A percentile compares a stretch with the other conserved stretches of the same genome.
Conservation (phyloP, 2,888 invertebrate species). For the Drosophila mercatorum region DNA sequence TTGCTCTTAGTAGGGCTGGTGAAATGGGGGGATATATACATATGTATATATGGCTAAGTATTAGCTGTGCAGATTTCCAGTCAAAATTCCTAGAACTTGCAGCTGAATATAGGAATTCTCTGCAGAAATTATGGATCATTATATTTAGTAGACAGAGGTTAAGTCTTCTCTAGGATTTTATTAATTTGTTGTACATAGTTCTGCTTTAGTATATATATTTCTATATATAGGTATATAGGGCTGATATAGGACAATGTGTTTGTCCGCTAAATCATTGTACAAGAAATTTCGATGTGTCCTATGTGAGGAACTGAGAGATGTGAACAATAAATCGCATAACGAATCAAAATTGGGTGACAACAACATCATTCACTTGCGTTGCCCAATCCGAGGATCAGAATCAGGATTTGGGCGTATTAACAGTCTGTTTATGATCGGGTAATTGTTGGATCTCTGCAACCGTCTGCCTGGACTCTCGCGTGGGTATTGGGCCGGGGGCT, state of each 20-base stretch:
- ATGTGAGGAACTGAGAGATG: neutral
- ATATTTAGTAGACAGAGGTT: neutral
- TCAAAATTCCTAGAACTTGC: too few species aligned
- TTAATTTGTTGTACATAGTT: conserved; percentile 1
- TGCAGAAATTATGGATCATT: too few species aligned
- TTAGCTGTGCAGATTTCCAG: too few species aligned
- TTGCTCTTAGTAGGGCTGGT: neutral
- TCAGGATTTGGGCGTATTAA: conserved; percentile 1
- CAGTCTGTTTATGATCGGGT: conserved; percentile 3
- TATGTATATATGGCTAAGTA: neutral
- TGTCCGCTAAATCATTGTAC: conserved; percentile 18
- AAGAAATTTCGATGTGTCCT: conserved; percentile 34
- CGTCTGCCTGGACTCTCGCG: too few species aligned
- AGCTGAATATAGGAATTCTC: too few species aligned
- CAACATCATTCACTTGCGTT: neutral
- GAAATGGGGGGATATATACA: neutral
- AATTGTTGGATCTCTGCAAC: neutral
- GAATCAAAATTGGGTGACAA: conserved; percentile 11
- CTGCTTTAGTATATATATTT: neutral
- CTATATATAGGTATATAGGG: neutral
- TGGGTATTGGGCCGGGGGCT: neutral
- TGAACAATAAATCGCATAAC: conserved; percentile 17
- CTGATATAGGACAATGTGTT: conserved; percentile 1
- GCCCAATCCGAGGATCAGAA: neutral
- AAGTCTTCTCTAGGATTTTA: neutral